A percentile compares a stretch with the other conserved stretches of the same genome.
Conservation (phyloP, 1,140 invertebrate genomes). For the Drosophila santomea region DNA sequence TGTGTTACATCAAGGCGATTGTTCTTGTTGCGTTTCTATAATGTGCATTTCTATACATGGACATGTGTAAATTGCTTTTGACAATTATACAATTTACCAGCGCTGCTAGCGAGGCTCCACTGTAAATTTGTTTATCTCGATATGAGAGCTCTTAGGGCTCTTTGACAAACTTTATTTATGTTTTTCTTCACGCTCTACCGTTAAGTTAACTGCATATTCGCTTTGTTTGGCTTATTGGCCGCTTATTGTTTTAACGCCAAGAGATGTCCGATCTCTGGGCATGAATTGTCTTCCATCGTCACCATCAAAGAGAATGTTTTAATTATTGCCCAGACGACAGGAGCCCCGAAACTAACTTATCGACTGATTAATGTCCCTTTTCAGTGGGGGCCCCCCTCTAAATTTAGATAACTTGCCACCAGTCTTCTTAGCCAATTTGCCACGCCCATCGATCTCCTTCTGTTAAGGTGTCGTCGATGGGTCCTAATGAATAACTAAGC, state of each 20-base stretch:
- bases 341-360: neutral
- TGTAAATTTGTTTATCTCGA: slow-evolving; percentile 42
- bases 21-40: too few species aligned
- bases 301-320: slow-evolving; percentile 39
- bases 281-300: slow-evolving; percentile 66
- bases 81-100: neutral
- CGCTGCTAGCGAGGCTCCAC: neutral
- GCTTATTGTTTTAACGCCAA: slow-evolving; percentile 74
- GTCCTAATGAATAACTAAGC: slow-evolving; percentile 11
- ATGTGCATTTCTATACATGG: too few species aligned
- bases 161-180: slow-evolving; percentile 72
- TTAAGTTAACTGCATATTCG: slow-evolving; percentile 79
- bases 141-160: slow-evolving; percentile 22
- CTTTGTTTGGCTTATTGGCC: slow-evolving; percentile 76
- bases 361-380: slow-evolving; percentile 36
- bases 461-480: slow-evolving; percentile 7
- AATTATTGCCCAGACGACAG: slow-evolving; percentile 20
- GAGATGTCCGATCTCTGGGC: slow-evolving; percentile 39
- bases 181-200: slow-evolving; percentile 76
- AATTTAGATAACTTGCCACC: slow-evolving; percentile 22
- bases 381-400: neutral
- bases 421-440: slow-evolving; percentile 18
- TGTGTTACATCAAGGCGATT: too few species aligned
- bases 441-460: slow-evolving; percentile 26
- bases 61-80: too few species aligned